These are phyloP conservation scores for Agonopterix alstromeriana DNA, from an alignment of 2,888 invertebrate species.

Conservation along the genomic window DNA sequence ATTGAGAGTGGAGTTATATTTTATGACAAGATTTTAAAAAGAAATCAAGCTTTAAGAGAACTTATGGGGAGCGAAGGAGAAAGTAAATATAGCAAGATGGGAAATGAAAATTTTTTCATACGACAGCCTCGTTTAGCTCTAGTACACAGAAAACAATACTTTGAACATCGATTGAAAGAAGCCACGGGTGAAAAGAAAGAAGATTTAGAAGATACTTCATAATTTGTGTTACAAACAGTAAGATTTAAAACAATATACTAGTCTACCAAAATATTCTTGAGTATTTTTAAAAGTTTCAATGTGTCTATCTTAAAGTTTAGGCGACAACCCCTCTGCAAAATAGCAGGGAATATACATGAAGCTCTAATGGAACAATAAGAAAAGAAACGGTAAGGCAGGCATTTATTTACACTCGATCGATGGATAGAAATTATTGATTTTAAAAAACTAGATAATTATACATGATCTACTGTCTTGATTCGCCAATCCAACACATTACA, in stretches of 20 bases:
- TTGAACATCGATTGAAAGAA: conserved; percentile 73
- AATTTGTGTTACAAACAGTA: not conserved
- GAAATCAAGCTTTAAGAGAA: conserved; percentile 83
- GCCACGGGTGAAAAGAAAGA: conserved; percentile 5
- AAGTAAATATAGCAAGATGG: conserved; percentile 78
- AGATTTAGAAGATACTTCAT: conserved; percentile 1
- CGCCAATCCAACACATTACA: too few species aligned
- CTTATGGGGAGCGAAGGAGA: conserved; percentile 80
- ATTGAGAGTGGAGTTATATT: conserved; percentile 85
- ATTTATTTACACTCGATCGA: too few species aligned
- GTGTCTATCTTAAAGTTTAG: too few species aligned
- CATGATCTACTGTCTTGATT: too few species aligned
- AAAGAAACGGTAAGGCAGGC: too few species aligned
- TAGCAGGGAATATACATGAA: too few species aligned
- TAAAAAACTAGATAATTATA: too few species aligned
- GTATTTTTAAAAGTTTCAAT: too few species aligned
- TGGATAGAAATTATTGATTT: too few species aligned
- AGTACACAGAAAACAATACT: conserved; percentile 80
- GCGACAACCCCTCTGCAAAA: too few species aligned
- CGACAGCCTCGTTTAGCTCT: conserved; percentile 81
- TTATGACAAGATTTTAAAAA: conserved; percentile 82
- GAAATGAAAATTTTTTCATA: conserved; percentile 82
- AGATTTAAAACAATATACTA: not conserved
- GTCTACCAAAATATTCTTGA: not conserved
- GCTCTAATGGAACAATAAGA: too few species aligned